phyloP scores from a whole-genome alignment of 2,797 vertebrate species.

The Eulemur coronatus region DNA sequence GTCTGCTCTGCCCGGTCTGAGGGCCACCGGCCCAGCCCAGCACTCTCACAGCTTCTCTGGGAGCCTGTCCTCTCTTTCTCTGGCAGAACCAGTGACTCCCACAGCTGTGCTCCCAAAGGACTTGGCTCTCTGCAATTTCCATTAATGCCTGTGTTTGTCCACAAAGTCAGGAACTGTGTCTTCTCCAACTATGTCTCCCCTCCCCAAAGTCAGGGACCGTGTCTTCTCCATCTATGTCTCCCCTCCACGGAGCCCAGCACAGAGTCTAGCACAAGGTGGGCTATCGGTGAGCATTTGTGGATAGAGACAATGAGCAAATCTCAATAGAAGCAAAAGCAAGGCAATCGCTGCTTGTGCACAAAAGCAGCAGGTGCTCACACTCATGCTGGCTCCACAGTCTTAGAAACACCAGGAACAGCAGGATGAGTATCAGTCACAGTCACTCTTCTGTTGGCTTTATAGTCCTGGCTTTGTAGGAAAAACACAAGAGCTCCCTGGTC shows the following conservation, averaged over 20 bases:
- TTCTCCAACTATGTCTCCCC: fast-evolving
- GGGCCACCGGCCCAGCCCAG: fast-evolving
- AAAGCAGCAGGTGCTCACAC: not conserved
- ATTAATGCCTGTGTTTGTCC: not conserved
- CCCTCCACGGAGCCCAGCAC: not conserved
- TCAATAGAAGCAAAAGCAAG: not conserved
- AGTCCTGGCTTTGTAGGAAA: not conserved
- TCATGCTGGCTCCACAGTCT: not conserved
- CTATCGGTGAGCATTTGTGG: not conserved
- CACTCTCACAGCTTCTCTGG: not conserved
- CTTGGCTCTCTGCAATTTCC: not conserved
- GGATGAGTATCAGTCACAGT: fast-evolving
- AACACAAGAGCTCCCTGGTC: not conserved
- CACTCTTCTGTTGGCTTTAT: not conserved
- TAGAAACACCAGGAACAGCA: not conserved
- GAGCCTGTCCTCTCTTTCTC: not conserved
- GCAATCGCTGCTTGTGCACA: not conserved
- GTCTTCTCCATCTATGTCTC: fast-evolving
- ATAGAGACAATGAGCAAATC: not conserved
- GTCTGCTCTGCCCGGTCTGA: not conserved
- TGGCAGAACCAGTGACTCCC: not conserved
- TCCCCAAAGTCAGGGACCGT: not conserved
- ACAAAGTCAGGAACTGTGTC: not conserved
- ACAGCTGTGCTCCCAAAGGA: not conserved
- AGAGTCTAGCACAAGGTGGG: not conserved